Base-by-base conservation (phyloP, 1,140 invertebrate species). In the Magallana angulata region DNA sequence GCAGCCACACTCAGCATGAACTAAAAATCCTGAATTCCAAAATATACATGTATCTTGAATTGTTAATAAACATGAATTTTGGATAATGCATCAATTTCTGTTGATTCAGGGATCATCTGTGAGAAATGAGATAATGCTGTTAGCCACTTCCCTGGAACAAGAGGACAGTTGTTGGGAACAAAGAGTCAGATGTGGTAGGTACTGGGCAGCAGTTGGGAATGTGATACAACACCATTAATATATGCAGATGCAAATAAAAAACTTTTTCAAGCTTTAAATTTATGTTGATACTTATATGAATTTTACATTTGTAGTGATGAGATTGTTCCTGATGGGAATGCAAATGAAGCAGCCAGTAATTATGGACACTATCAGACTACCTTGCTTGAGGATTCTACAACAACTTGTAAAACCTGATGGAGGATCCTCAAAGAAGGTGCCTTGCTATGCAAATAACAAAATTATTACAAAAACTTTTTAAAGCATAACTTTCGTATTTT, bases 141-240 rank as follows among this genome's bases (percentile, higher is more conserved):
- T 99, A 48, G 97, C 98, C 0, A 97, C 97, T 1, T 96, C 98
- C 9, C 96, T 99, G 0, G 97, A 98, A 90, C 98, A 98, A 90
- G 97, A 99, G 92, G 98, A 99, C 92, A 96, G 97, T 0, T 99
- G 98, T 94, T 99, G 98, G 98, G 98, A 99, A 94, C 97, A 97
- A 85, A 97, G 98, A 93, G 95, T 99, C 24, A 89, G 92, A 91
- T 94, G 0, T 96, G 97, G 95, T 95, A 90, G 87, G 94, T 93
- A 59, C 18, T 14, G 36, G 9, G 11, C 57, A 60, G 4, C 9
- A 11, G 14, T 64, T 64, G 14, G 2, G 18, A 64, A 64, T 4
- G 62, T 18, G 36, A 48, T 48, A 48, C 36, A 48, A 48, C 5
- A 48, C 36, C 36, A 48, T 64, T 82, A 57, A 30, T 57, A 57